Evolutionary conservation across 2,797 vertebrate genomes (phyloP).

Genomic region (Myotis findleyi): DNA sequence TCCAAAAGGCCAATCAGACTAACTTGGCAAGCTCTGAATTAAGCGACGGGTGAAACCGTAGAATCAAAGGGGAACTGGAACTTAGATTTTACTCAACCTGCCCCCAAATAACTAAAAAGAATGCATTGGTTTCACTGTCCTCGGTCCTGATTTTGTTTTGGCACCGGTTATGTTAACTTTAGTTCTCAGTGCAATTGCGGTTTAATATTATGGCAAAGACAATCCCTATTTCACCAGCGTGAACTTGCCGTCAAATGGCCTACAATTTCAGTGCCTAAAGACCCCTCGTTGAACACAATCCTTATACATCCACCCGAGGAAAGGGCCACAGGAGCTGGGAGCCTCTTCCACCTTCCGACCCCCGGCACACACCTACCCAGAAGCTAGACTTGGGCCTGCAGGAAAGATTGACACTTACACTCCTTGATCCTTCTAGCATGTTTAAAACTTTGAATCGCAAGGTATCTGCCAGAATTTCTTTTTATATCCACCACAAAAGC

Average conservation of each 20-base stretch:
- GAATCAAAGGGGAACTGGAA: not conserved
- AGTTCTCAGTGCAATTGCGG: too few species aligned
- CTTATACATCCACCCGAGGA: not conserved
- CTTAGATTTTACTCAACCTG: not conserved
- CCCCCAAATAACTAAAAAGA: not conserved
- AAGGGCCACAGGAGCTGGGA: slow-evolving; percentile 37
- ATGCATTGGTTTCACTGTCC: not conserved
- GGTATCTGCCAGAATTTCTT: slow-evolving; percentile 9
- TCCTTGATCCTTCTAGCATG: slow-evolving; percentile 40
- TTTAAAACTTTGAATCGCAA: slow-evolving; percentile 51
- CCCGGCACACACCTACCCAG: too few species aligned
- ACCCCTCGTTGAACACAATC: not conserved
- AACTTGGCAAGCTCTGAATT: not conserved
- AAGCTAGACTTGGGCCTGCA: slow-evolving; percentile 26
- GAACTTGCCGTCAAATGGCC: not conserved
- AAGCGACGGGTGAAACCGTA: not conserved
- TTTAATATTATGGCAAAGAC: not conserved
- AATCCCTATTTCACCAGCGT: not conserved
- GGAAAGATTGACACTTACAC: slow-evolving; percentile 56
- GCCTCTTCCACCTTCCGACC: not conserved
- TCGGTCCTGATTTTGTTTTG: not conserved
- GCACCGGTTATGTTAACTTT: not conserved
- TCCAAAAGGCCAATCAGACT: not conserved
- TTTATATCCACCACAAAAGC: slow-evolving; percentile 48
- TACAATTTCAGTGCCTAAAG: not conserved